Base-by-base conservation (phyloP, 2,113 vertebrate genomes). In the Coreoperca whiteheadi region DNA sequence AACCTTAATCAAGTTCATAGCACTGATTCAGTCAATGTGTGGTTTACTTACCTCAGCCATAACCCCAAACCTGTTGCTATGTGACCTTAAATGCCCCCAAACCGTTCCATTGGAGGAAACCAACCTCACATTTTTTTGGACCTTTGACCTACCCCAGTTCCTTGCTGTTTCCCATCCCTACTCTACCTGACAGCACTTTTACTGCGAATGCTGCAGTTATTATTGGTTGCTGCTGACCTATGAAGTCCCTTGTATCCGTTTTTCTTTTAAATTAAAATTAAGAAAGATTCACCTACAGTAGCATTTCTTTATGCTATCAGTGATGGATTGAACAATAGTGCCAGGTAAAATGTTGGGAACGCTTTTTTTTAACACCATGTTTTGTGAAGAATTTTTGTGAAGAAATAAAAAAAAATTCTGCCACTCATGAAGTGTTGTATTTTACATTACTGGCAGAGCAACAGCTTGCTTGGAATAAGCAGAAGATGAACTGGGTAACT, bases 381-480 rank as follows among this genome's bases (percentile, higher is more conserved):
- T 48, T 57, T 54, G 11, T 4, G 21, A 37, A 65, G 41, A 46
- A 48, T 20, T 25, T 50, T 46, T 32, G 39, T 9, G 20, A 28
- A 50, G 20, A n/a, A 41, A 41, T 12, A 20, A 14, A 21, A 60
- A 61, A 32, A 14, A 43, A 30, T 34, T 63, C 30, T 65, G 37
- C 8, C 20, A 18, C 32, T 39, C 15, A 16, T 8, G 8, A 69
- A 50, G 20, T 43, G 61, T 65, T 79, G 14, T 15, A 18, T 60
- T 75, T 82, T 20, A 61, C 18, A 56, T 48, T n/a, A 46, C 43
- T 60, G 54, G 25, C 32, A 68, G 2, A 61, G 20, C 51, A 60
- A 32, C 34, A 64, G 59, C 18, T 48, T 46, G 15, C 14, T 73
- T n/a, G 46, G 56, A 69, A 63, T 64, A 70, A 34, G 54, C 9